phyloP scores from a whole-genome alignment of 1,140 invertebrate species.

The Danaus plexippus region DNA sequence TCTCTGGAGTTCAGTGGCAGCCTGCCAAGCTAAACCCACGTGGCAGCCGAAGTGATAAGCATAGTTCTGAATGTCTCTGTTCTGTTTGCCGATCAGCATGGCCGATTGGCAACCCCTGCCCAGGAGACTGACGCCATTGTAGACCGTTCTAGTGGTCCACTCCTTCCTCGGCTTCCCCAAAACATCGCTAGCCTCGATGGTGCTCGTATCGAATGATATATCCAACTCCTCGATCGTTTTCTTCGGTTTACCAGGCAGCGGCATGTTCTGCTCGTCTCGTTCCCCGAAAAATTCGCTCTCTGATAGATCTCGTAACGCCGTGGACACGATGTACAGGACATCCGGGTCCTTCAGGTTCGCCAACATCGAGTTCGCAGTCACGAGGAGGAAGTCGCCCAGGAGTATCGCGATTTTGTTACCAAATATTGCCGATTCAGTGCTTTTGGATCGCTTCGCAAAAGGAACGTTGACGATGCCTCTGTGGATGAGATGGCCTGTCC shows the following conservation, averaged over 20 bases:
- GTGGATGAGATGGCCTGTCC: constrained; percentile 92
- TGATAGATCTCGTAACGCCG: constrained; percentile 84
- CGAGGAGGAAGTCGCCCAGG: constrained; percentile 91
- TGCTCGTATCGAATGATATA: constrained; percentile 44
- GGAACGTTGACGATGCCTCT: constrained; percentile 86
- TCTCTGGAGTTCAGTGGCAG: constrained; percentile 73
- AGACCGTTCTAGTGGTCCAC: constrained; percentile 87
- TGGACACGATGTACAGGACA: constrained; percentile 88
- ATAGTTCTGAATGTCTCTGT: constrained; percentile 74
- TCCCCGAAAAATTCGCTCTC: constrained; percentile 88
- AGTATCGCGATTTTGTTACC: constrained; percentile 94
- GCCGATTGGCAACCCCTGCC: constrained; percentile 88
- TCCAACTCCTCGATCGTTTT: constrained; percentile 33
- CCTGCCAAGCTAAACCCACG: constrained; percentile 87
- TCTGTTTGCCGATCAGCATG: constrained; percentile 83
- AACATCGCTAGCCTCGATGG: constrained; percentile 67
- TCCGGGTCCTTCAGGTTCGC: constrained; percentile 79
- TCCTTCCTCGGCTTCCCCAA: constrained; percentile 78
- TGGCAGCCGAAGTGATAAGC: constrained; percentile 90
- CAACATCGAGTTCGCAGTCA: constrained; percentile 84
- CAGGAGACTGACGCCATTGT: constrained; percentile 82
- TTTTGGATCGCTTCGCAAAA: constrained; percentile 64
- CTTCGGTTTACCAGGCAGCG: constrained; percentile 77
- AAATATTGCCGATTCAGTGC: constrained; percentile 72
- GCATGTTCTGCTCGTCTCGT: constrained; percentile 84